phyloP scores from a whole-genome alignment of 2,113 vertebrate genomes.

The Oryctolagus cuniculus region DNA sequence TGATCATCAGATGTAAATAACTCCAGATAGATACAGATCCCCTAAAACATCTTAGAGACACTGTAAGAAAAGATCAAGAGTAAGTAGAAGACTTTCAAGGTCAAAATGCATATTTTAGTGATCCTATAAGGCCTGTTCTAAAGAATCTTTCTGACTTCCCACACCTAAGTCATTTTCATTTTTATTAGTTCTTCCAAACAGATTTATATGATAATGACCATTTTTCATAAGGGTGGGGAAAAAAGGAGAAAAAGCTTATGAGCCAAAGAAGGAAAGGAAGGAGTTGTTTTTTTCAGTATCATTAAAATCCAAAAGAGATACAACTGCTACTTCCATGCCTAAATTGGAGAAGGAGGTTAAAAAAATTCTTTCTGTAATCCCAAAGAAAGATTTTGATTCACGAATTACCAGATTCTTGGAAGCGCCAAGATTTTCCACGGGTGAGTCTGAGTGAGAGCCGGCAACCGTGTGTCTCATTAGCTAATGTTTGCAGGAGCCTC shows the following conservation, averaged over 20 bases:
- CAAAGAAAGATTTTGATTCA: slow-evolving; percentile 13
- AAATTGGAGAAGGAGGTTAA: neutral
- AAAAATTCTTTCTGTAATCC: slow-evolving; percentile 31
- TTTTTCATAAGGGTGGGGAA: neutral
- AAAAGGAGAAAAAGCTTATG: neutral
- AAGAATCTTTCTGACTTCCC: slow-evolving; percentile 39
- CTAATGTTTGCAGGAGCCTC: slow-evolving; percentile 3
- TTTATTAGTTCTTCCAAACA: slow-evolving; percentile 68
- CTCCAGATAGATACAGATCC: neutral
- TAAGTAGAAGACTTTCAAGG: neutral
- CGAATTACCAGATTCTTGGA: neutral
- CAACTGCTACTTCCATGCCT: neutral
- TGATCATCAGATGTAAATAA: slow-evolving; percentile 18
- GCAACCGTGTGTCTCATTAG: neutral
- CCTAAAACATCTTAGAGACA: neutral
- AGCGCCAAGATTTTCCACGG: neutral
- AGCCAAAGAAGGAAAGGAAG: neutral
- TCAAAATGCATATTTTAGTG: slow-evolving; percentile 48
- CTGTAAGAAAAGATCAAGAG: neutral
- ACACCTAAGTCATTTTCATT: slow-evolving; percentile 71
- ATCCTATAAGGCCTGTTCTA: neutral
- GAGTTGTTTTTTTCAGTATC: slow-evolving; percentile 1
- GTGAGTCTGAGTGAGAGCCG: neutral
- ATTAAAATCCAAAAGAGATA: slow-evolving; percentile 8
- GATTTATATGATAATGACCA: slow-evolving; percentile 70